Evolutionary conservation across 2,888 invertebrate genomes (phyloP), one percentile per base, ranked within the genome.

Genomic region (Thumatha senex): DNA sequence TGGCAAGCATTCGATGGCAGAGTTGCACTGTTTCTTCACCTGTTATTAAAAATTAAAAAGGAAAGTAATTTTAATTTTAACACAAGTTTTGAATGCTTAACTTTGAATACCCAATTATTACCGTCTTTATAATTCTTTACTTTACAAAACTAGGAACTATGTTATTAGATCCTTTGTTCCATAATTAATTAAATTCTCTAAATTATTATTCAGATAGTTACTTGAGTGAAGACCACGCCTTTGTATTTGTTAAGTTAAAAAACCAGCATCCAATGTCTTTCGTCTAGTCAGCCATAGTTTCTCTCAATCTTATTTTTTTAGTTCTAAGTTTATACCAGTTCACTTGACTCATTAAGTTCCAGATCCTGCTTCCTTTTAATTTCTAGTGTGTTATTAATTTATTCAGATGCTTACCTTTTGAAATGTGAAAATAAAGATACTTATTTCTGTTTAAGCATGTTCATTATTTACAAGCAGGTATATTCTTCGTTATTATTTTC

Each of bases 371-470:
- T 56, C 55, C 46, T 58, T 61, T 58, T 66, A 51, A 57, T 48
- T 55, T 24, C 45, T 59, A 48, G 12, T 63, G 54, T 70, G 72
- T 74, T 74, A 73, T 66, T 74, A 74, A 74, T 73, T 74, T 74
- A 74, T 74, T 71, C 58, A 64, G 54, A 60, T 52, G 18, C 18
- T 31, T 31, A 31, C 31, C 7, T 31, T 56, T 52, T 51, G 51
- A 46, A 58, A 48, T 61, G 58, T 63, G 61, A 67, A 69, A 70
- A 68, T 66, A 66, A 62, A 61, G 54, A 51, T 66, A 61, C 61
- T 56, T 63, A 61, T 62, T 56, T 63, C 53, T 69, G 65, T 69
- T 67, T 63, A 61, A 24, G 5, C 5, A 24, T 54, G n/a, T 48
- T 40, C 41, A 12, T 45, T 15, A 38, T 48, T 51, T 56, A 46